Evolutionary conservation across 1,140 invertebrate species (phyloP), one percentile per base, ranked within the genome.

Genomic region (Dendroctonus ponderosae): DNA sequence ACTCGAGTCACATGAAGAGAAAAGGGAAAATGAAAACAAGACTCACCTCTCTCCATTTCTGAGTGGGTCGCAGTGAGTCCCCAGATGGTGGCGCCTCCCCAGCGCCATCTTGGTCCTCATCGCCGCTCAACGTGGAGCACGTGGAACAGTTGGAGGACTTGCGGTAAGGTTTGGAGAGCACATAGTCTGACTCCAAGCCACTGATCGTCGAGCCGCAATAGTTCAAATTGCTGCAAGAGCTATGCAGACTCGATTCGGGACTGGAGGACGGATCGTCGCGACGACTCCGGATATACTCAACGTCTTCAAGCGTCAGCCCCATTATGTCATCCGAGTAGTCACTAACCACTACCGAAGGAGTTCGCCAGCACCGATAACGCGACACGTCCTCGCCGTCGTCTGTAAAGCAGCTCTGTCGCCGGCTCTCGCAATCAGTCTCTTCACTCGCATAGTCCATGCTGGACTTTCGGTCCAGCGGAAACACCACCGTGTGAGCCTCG

Each of bases 271-370:
- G 67, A 39, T 78, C 77, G 54, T 79, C 73, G 14, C 80, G 72
- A 56, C 81, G 81, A 69, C 81, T 80, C 7, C 83, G 78, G 70
- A 87, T 81, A 78, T 86, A 85, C 72, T 86, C 84, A 70, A 87
- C 84, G 74, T 88, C 87, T 70, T 88, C 86, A 48, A 85, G 78
- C 6, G 85, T 86, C 5, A 87, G 83, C 6, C 42, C 85, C 81
- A 83, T 82, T 14, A 86, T 80, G 68, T 90, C 89, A 74, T 92
- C 90, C 0, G 89, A 91, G 73, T 91, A 91, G 76, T 93, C 91
- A 70, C 89, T 91, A 2, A 93, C 88, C 4, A 93, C 90, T 12
- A 93, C 90, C 14, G 89, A 91, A 0, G 91, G 90, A 0, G 90
- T 91, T 40, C 90, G 77, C 74, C 89, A 88, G 71, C 85, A 89